These are phyloP conservation scores for Peromyscus californicus DNA, from an alignment of 2,113 vertebrate genomes.

Conservation along the genomic window DNA sequence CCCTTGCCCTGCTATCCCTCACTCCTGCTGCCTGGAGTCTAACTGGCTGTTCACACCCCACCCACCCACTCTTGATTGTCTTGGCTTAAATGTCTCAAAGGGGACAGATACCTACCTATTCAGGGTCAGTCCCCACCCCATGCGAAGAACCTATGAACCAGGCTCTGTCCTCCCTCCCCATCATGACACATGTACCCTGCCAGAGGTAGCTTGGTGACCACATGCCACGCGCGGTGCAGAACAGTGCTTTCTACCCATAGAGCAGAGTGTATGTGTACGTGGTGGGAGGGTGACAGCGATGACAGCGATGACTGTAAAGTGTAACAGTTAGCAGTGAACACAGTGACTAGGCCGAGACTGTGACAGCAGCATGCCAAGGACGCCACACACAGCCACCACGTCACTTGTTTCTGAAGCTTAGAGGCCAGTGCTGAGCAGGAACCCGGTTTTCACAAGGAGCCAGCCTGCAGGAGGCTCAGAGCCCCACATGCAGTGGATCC, in stretches of 20 bases:
- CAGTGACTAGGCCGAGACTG: neutral
- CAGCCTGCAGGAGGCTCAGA: too few species aligned
- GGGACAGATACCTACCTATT: accelerated
- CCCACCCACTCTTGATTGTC: too few species aligned
- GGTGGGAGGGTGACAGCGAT: neutral
- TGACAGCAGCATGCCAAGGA: too few species aligned
- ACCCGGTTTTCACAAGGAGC: neutral
- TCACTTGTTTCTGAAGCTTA: neutral
- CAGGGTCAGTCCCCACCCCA: neutral
- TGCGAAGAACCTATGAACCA: accelerated
- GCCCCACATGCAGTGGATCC: neutral
- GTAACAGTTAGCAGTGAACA: neutral
- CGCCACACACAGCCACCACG: accelerated
- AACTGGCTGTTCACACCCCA: accelerated
- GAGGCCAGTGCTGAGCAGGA: neutral
- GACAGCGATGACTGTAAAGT: neutral
- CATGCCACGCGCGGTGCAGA: neutral
- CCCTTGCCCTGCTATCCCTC: neutral
- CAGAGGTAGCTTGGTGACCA: neutral
- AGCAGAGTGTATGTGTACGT: neutral
- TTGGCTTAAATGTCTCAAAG: neutral
- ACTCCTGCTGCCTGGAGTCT: neutral
- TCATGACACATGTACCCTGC: neutral
- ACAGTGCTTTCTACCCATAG: neutral
- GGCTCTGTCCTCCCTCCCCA: neutral